These are phyloP conservation scores for Orthosia gothica DNA, from an alignment of 2,888 invertebrate species.

Conservation along the genomic window DNA sequence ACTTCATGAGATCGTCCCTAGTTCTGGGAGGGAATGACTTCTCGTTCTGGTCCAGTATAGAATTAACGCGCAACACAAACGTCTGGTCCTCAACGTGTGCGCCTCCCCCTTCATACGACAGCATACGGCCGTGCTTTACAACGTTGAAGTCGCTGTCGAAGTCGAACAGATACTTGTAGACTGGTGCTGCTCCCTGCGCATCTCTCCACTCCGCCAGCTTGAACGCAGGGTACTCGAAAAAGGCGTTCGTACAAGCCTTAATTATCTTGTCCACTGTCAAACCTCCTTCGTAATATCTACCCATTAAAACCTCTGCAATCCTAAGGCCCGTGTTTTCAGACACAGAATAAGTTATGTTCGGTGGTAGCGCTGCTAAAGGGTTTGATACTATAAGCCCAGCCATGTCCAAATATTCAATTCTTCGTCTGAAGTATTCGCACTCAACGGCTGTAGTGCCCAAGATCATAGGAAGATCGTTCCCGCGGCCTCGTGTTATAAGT, in stretches of 20 bases:
- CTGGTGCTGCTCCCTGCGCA: conserved; percentile 71
- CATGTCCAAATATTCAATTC: conserved; percentile 40
- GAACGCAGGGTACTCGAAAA: conserved; percentile 67
- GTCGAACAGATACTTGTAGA: conserved; percentile 86
- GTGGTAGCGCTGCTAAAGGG: conserved; percentile 71
- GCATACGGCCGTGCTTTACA: conserved; percentile 72
- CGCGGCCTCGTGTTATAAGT: conserved; percentile 68
- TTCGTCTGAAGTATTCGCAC: conserved; percentile 47
- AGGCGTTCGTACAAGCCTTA: conserved; percentile 53
- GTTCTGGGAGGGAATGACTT: conserved; percentile 46
- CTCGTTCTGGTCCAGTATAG: conserved; percentile 51
- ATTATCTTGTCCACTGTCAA: conserved; percentile 57
- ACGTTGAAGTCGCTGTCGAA: conserved; percentile 84
- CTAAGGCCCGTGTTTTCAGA: conserved; percentile 30
- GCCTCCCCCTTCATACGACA: conserved; percentile 74
- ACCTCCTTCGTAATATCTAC: conserved; percentile 61
- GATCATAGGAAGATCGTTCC: conserved; percentile 67
- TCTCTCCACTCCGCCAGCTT: conserved; percentile 66
- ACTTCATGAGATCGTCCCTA: conserved; percentile 65
- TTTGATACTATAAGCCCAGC: conserved; percentile 31
- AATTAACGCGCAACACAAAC: conserved; percentile 79
- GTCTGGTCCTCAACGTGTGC: conserved; percentile 87
- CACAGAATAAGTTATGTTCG: conserved; percentile 55
- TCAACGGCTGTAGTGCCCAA: conserved; percentile 64
- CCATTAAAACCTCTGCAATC: conserved; percentile 47